These are phyloP conservation scores for Nylanderia fulva DNA, from an alignment of 1,140 invertebrate genomes.

Conservation along the genomic window DNA sequence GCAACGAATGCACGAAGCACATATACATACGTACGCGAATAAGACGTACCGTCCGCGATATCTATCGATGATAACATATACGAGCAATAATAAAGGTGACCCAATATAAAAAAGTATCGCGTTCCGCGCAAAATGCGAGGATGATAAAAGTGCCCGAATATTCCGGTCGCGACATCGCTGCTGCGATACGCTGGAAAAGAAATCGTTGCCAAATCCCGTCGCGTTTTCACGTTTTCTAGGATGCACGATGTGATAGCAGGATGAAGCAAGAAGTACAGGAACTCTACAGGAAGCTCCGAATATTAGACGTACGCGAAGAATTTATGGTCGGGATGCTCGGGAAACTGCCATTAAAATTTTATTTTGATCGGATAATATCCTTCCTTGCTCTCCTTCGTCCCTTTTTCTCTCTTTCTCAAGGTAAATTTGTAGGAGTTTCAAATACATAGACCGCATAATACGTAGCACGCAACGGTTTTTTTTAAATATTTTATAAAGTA, in stretches of 20 bases:
- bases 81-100: conserved; percentile 52
- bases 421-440: not conserved
- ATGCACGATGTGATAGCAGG: not conserved
- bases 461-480: not conserved
- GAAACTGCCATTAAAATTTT: conserved; percentile 23
- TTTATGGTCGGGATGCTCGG: not conserved
- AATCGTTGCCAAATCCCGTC: conserved; percentile 52
- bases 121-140: conserved; percentile 20
- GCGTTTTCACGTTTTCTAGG: not conserved
- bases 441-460: too few relatives aligned
- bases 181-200: conserved; percentile 13
- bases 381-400: not conserved
- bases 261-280: not conserved
- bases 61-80: conserved; percentile 16
- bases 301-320: not conserved
- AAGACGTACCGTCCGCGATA: not conserved
- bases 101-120: conserved; percentile 4
- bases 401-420: too few relatives aligned
- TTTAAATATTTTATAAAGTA: conserved; percentile 16
- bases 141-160: conserved; percentile 50
- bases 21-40: not conserved
- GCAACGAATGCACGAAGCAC: not conserved
- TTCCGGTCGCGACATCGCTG: conserved; percentile 29
- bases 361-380: conserved; percentile 3
- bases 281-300: not conserved